Percentiles rank a stretch among this genome's conserved stretches.
Conservation (phyloP, 1,140 invertebrate species). For the Macrobrachium rosenbergii region DNA sequence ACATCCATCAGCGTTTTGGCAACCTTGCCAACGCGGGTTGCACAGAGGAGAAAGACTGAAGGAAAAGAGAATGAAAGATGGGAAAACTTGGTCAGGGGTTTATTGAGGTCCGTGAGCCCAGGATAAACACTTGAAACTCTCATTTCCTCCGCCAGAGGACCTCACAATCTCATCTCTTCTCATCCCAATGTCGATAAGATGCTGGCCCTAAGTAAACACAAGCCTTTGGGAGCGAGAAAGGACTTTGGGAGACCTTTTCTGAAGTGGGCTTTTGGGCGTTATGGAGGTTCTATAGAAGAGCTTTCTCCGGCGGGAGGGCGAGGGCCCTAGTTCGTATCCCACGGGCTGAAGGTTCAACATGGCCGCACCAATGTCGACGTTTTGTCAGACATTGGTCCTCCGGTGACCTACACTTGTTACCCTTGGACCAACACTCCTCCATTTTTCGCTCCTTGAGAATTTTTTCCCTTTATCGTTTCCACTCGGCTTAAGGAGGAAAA, state of each 20-base stretch:
- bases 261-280: constrained; percentile 54
- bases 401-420: constrained; percentile 57
- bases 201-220: constrained; percentile 66
- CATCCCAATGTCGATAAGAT: constrained; percentile 67
- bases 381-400: constrained; percentile 57
- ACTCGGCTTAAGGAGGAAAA: constrained; percentile 37
- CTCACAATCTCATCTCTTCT: constrained; percentile 67
- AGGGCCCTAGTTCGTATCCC: constrained; percentile 46
- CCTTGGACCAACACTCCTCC: constrained; percentile 36
- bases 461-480: constrained; percentile 57
- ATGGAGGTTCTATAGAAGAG: constrained; percentile 44
- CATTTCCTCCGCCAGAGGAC: constrained; percentile 66
- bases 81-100: constrained; percentile 61
- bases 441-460: constrained; percentile 54
- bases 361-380: constrained; percentile 59
- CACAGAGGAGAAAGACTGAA: constrained; percentile 49
- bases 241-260: constrained; percentile 41
- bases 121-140: constrained; percentile 67
- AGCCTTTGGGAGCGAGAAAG: constrained; percentile 55
- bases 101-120: constrained; percentile 66
- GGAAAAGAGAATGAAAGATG: constrained; percentile 61
- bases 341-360: constrained; percentile 50
- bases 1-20: constrained; percentile 39
- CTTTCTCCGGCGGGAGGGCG: constrained; percentile 31
- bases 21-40: constrained; percentile 35